Evolutionary conservation across 2,888 invertebrate genomes (phyloP).

Genomic region (Clitarchus hookeri): DNA sequence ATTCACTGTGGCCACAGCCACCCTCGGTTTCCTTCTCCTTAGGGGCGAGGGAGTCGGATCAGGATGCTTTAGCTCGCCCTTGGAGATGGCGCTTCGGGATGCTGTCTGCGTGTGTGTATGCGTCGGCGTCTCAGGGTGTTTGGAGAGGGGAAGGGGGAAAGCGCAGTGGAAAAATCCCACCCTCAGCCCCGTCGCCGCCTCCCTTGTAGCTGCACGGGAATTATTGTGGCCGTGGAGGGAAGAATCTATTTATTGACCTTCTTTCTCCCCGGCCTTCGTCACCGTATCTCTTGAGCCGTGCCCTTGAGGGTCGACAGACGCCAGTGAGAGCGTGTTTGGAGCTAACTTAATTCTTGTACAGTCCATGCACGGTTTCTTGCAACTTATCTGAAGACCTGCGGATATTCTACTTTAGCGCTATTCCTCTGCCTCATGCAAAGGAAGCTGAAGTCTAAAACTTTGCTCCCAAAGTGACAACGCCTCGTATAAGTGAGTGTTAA

Average conservation of each 20-base stretch:
- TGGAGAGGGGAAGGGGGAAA: neutral
- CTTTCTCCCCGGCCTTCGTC: slow-evolving; percentile 26
- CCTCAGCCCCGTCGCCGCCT: too few species aligned
- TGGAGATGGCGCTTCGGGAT: neutral
- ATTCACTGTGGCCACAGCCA: neutral
- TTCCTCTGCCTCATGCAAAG: too few species aligned
- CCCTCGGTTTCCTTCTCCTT: neutral
- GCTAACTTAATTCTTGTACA: slow-evolving; percentile 24
- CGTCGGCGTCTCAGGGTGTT: too few species aligned
- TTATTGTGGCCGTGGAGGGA: slow-evolving; percentile 35
- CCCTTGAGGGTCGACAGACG: slow-evolving; percentile 10
- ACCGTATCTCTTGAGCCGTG: neutral
- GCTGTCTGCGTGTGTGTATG: too few species aligned
- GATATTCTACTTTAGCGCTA: too few species aligned
- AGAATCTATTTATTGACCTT: slow-evolving; percentile 39
- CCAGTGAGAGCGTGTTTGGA: slow-evolving; percentile 2
- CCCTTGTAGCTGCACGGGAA: slow-evolving; percentile 26
- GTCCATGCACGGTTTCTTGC: neutral
- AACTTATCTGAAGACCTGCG: too few species aligned
- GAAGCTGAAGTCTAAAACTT: too few species aligned
- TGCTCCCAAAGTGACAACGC: too few species aligned
- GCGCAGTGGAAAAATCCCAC: neutral
- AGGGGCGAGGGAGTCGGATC: neutral
- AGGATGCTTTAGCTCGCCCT: slow-evolving; percentile 4
- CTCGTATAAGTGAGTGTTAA: too few species aligned